Base-by-base conservation (phyloP, 53 echinoderm and acorn worm genomes). In the Mesocentrotus franciscanus region DNA sequence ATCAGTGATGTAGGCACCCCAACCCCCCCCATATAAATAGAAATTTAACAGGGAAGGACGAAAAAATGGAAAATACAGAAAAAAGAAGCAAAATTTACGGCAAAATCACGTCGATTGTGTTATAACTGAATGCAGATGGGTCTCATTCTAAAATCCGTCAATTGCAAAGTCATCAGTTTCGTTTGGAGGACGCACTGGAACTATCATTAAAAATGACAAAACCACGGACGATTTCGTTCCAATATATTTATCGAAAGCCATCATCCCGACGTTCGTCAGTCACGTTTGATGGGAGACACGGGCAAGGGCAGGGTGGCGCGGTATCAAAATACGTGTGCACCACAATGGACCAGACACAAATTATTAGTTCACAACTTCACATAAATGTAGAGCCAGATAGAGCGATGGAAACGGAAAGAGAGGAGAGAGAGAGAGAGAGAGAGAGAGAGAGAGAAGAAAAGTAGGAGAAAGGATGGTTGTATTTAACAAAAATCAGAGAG, bases 121-220 rank as follows among this genome's bases (percentile, higher is more conserved):
- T 81, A 17, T 81, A 81, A 81, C 7, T 42, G 22, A 81, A 81
- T 81, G 18, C 81, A 81, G 81, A 81, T 81, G 81, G 81, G 42
- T 8, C 16, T 22, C 18, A 74, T 74, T 32, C 74, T 32, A 10
- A 36, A 29, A 42, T 42, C 81, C 39, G 18, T 81, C 81, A 81
- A 81, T 87, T 27, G 87, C 87, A 87, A 87, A 87, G 58, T 87
- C 87, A 87, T 87, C 87, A 58, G 87, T 87, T 87, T 87, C 81
- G 9, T 87, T 49, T 42, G 42, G 49, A 84, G 84, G 84, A 84
- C 84, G 12, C 55, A 22, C 20, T 55, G 84, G 84, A 84, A 84
- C 49, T 55, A 84, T 84, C 76, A 76, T 76, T 76, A 76, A 76
- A 76, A 76, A 76, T 76, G 76, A 76, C 76, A 76, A 76, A 76